phyloP scores from a whole-genome alignment of 2,113 vertebrate species.

The Brachypteracias leptosomus region DNA sequence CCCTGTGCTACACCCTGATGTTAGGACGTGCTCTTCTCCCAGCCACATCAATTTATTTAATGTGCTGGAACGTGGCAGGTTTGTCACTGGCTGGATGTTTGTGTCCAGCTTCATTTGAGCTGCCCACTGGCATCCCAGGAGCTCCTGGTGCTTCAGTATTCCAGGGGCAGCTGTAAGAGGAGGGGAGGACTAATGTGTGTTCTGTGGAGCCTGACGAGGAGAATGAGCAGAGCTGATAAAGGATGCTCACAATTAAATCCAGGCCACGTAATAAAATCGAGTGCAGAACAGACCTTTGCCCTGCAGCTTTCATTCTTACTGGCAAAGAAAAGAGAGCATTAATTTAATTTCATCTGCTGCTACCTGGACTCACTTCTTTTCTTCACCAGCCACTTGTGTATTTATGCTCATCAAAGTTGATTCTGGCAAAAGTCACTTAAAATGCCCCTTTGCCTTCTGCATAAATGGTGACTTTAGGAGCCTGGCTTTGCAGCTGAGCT shows the following conservation, averaged over 20 bases:
- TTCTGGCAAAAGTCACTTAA: background rate
- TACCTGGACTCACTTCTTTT: background rate
- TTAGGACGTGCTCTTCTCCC: background rate
- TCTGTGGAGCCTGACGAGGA: background rate
- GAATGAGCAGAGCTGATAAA: slow-evolving; percentile 7
- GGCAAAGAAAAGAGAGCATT: background rate
- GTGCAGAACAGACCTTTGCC: background rate
- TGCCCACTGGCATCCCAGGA: background rate
- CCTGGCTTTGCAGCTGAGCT: background rate
- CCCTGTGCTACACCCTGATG: background rate
- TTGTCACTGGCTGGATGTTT: background rate
- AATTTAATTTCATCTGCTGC: background rate
- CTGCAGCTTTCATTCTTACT: background rate
- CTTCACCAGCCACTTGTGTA: background rate
- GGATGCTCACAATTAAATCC: slow-evolving; percentile 28
- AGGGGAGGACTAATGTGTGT: background rate
- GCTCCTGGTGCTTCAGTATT: background rate
- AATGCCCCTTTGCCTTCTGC: background rate
- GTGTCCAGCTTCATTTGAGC: background rate
- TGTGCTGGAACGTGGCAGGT: background rate
- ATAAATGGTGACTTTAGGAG: background rate
- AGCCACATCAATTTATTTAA: background rate
- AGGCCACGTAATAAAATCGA: slow-evolving; percentile 3
- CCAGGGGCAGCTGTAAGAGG: background rate
- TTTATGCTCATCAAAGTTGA: background rate